Percentiles rank a stretch among this genome's conserved stretches.
Conservation (phyloP, 92 coral and sea anemone genomes). For the Ricordea florida region DNA sequence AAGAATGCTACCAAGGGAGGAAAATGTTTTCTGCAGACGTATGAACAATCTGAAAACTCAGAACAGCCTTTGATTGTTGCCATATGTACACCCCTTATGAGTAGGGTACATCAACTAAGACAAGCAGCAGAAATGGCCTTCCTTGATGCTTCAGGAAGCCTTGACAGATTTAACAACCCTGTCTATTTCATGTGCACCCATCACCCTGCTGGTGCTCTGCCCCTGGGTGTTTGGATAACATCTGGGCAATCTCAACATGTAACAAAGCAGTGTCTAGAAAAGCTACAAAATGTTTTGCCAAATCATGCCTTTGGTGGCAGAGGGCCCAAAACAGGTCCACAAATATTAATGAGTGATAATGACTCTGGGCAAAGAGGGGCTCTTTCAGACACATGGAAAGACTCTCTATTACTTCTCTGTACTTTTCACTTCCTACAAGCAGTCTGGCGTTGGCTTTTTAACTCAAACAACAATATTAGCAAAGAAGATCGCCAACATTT, state of each 20-base stretch:
- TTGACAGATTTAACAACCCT: slow-evolving; percentile 57
- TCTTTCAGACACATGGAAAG: slow-evolving; percentile 26
- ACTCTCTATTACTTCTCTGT: slow-evolving; percentile 21
- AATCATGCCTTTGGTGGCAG: slow-evolving; percentile 54
- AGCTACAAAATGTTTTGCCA: slow-evolving; percentile 17
- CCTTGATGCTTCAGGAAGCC: slow-evolving; percentile 57
- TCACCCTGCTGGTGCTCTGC: slow-evolving; percentile 60
- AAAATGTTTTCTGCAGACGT: slow-evolving; percentile 35
- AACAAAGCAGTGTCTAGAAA: not conserved
- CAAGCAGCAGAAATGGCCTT: slow-evolving; percentile 69
- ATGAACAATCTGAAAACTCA: not conserved
- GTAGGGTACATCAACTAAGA: slow-evolving; percentile 21
- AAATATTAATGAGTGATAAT: slow-evolving; percentile 45
- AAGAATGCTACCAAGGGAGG: slow-evolving; percentile 28
- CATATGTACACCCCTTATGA: slow-evolving; percentile 63
- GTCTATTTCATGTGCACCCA: slow-evolving; percentile 59
- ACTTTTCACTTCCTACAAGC: slow-evolving; percentile 61
- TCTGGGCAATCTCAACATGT: slow-evolving; percentile 30
- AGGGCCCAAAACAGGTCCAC: slow-evolving; percentile 31
- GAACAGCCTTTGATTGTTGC: slow-evolving; percentile 49
- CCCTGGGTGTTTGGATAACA: slow-evolving; percentile 47
- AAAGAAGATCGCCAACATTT: slow-evolving; percentile 41
- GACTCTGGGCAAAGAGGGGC: slow-evolving; percentile 29
- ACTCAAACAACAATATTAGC: slow-evolving; percentile 17
- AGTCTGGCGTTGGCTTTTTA: slow-evolving; percentile 58